Percentiles rank a stretch among this genome's conserved stretches.
Conservation (phyloP, 2,797 vertebrate species). For the Bradypus variegatus region DNA sequence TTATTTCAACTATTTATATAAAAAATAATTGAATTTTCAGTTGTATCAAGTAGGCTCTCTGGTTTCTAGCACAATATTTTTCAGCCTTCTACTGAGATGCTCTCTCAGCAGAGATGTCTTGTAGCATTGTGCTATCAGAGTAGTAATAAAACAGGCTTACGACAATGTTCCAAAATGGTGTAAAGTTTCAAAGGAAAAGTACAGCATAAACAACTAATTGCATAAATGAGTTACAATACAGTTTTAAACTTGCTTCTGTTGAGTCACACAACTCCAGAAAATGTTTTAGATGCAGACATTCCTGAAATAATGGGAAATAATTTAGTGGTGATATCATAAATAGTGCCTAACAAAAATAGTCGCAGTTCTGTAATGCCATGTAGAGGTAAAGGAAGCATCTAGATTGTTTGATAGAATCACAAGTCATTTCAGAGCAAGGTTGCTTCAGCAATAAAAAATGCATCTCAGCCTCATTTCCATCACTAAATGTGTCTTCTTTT, state of each 20-base stretch:
- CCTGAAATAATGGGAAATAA: background rate
- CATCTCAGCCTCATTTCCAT: background rate
- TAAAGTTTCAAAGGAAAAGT: background rate
- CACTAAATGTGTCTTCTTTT: background rate
- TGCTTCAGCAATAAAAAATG: slow-evolving; percentile 14
- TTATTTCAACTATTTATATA: slow-evolving; percentile 10
- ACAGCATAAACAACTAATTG: background rate
- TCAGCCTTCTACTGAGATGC: background rate
- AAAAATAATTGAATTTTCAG: background rate
- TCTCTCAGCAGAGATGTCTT: background rate
- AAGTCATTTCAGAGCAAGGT: background rate
- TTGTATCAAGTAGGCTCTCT: background rate
- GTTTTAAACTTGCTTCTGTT: slow-evolving; percentile 13
- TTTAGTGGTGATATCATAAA: background rate
- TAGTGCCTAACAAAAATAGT: background rate
- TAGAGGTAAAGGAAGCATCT: background rate
- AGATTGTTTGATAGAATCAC: background rate
- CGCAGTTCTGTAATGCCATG: background rate
- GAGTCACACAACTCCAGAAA: slow-evolving; percentile 10
- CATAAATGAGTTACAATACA: background rate
- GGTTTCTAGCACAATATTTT: background rate
- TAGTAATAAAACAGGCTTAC: background rate
- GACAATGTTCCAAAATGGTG: background rate
- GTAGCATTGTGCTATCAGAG: background rate
- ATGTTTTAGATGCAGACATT: background rate